Conservation (phyloP, 2,113 vertebrate species). For the Amia ocellicauda region DNA sequence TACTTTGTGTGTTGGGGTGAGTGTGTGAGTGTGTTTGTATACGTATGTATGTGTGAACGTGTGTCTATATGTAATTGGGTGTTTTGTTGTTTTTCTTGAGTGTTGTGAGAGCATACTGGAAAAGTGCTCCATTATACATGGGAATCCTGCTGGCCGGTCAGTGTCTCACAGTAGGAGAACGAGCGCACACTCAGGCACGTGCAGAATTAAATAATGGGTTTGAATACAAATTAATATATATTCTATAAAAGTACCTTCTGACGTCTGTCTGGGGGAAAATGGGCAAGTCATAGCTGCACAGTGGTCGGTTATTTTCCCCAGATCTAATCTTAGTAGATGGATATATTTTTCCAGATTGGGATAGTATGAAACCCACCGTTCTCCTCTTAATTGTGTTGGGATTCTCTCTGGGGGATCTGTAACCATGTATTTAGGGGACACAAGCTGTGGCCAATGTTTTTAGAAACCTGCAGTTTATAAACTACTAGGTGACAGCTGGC, state of each 20-base stretch:
- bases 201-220: conserved; percentile 14
- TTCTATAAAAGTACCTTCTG: conserved; percentile 14
- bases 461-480: too few relatives aligned
- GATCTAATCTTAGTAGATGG: conserved; percentile 3
- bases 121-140: conserved; percentile 6
- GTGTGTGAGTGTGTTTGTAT: conserved; percentile 11
- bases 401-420: too few relatives aligned
- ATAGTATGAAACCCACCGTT: background rate
- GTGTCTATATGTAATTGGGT: background rate
- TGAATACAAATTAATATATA: conserved; percentile 6
- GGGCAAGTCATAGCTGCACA: background rate
- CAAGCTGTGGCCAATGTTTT: background rate
- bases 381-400: background rate
- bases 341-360: background rate
- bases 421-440: background rate
- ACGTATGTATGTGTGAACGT: background rate
- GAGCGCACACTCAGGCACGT: background rate
- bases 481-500: too few relatives aligned
- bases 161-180: background rate
- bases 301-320: background rate
- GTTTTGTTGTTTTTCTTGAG: background rate
- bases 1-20: conserved; percentile 4
- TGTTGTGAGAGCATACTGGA: conserved; percentile 20
- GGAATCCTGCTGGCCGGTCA: conserved; percentile 1
- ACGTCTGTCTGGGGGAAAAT: background rate